These are phyloP conservation scores for Polydrusus tereticollis DNA, from an alignment of 2,888 invertebrate species.

Conservation along the genomic window DNA sequence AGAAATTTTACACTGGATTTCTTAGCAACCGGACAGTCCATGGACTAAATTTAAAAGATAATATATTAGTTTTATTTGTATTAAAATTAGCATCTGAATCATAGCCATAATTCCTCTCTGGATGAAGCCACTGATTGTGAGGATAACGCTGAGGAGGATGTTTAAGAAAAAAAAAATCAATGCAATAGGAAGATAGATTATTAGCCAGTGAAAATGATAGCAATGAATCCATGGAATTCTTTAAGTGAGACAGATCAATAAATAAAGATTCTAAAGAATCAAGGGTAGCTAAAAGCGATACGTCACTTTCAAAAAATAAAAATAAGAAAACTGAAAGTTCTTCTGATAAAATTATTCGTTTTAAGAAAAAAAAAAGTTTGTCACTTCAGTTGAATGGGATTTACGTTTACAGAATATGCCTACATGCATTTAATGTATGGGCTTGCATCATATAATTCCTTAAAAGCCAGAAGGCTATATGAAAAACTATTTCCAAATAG, in stretches of 20 bases:
- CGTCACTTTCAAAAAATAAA: not conserved
- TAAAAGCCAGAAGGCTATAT: too few species aligned
- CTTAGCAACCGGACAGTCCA: too few species aligned
- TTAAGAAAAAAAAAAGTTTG: conserved; percentile 22
- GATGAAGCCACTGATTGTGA: conserved; percentile 32
- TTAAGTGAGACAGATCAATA: not conserved
- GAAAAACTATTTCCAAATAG: too few species aligned
- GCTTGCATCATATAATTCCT: too few species aligned
- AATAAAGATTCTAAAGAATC: conserved; percentile 13
- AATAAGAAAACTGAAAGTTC: not conserved
- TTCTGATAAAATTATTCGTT: conserved; percentile 17
- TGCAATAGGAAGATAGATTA: not conserved
- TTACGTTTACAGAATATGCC: too few species aligned
- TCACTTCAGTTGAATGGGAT: not conserved
- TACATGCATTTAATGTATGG: too few species aligned
- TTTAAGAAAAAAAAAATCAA: not conserved
- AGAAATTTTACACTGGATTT: too few species aligned
- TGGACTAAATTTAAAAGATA: too few species aligned
- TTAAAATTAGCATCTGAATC: too few species aligned
- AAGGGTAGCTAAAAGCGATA: not conserved
- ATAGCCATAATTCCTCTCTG: too few species aligned
- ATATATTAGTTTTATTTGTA: too few species aligned
- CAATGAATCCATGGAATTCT: conserved; percentile 47
- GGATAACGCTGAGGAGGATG: not conserved
- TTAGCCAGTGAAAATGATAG: conserved; percentile 26